phyloP scores from a whole-genome alignment of 2,888 invertebrate species.

The Trissolcus japonicus region DNA sequence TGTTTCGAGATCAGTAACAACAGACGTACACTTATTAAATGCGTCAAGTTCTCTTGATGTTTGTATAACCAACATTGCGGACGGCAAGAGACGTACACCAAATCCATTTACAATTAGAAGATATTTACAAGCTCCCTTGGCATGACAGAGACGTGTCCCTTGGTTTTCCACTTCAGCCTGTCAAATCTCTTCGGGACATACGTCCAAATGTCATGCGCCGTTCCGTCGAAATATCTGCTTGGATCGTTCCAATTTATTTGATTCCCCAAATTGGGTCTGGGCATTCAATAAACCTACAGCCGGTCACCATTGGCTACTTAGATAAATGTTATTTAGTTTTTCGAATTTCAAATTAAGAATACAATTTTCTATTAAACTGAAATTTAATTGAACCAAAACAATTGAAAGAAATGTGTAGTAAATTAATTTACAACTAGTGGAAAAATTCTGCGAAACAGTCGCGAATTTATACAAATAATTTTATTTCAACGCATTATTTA shows the following conservation, averaged over 20 bases:
- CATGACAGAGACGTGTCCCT: constrained; percentile 32
- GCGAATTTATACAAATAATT: constrained; percentile 9
- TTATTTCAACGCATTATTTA: constrained; percentile 18
- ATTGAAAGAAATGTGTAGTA: too few species aligned
- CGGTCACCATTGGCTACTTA: neutral
- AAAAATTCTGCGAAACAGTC: neutral
- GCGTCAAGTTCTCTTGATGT: constrained; percentile 40
- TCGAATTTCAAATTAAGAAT: too few species aligned
- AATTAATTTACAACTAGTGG: neutral
- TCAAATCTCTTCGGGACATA: constrained; percentile 22
- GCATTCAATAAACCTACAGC: constrained; percentile 1
- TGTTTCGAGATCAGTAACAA: constrained; percentile 20
- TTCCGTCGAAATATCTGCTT: constrained; percentile 14
- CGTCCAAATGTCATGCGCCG: constrained; percentile 13
- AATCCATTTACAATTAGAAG: constrained; percentile 35
- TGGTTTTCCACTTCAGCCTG: constrained; percentile 33
- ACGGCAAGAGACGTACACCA: constrained; percentile 4
- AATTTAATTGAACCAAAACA: too few species aligned
- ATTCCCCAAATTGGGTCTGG: constrained; percentile 21
- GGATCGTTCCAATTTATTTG: constrained; percentile 33
- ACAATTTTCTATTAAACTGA: too few species aligned
- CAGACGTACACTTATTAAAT: constrained; percentile 36
- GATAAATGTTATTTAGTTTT: neutral
- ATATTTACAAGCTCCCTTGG: constrained; percentile 38
- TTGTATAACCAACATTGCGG: constrained; percentile 29